These are phyloP conservation scores for Caenorhabditis sp. DNA, from an alignment of 2,888 invertebrate genomes.

Conservation along the genomic window DNA sequence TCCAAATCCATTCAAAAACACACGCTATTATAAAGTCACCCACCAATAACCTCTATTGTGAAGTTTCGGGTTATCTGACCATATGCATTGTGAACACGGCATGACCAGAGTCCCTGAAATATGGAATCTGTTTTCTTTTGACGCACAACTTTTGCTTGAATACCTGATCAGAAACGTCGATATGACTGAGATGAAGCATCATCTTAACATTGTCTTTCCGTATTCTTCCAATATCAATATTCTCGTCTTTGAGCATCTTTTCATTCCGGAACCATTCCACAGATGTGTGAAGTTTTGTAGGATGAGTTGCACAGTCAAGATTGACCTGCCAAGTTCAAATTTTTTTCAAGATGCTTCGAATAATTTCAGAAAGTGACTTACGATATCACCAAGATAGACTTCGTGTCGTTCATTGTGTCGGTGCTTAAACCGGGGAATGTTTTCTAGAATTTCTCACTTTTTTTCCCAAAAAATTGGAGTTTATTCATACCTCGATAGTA, in stretches of 20 bases:
- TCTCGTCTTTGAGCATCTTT: conserved; percentile 37
- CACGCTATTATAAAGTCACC: conserved; percentile 39
- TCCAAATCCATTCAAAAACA: neutral
- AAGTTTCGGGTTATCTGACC: conserved; percentile 81
- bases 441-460: too few species aligned
- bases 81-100: conserved; percentile 80
- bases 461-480: neutral
- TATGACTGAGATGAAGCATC: conserved; percentile 73
- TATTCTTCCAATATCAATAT: conserved; percentile 20
- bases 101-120: conserved; percentile 81
- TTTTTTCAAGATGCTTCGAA: too few species aligned
- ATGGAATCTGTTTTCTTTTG: too few species aligned
- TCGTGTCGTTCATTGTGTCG: conserved; percentile 52
- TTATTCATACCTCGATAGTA: conserved; percentile 45
- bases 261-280: conserved; percentile 67
- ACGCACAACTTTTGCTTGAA: neutral
- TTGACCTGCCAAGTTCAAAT: conserved; percentile 24
- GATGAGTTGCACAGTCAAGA: conserved; percentile 54
- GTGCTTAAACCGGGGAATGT: conserved; percentile 63
- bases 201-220: conserved; percentile 65
- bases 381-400: conserved; percentile 65
- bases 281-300: conserved; percentile 35
- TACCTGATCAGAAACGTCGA: conserved; percentile 80
- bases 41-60: conserved; percentile 82
- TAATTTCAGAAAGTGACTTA: conserved; percentile 21